phyloP scores from a whole-genome alignment of 2,888 invertebrate genomes.

The Frankliniella intonsa region DNA sequence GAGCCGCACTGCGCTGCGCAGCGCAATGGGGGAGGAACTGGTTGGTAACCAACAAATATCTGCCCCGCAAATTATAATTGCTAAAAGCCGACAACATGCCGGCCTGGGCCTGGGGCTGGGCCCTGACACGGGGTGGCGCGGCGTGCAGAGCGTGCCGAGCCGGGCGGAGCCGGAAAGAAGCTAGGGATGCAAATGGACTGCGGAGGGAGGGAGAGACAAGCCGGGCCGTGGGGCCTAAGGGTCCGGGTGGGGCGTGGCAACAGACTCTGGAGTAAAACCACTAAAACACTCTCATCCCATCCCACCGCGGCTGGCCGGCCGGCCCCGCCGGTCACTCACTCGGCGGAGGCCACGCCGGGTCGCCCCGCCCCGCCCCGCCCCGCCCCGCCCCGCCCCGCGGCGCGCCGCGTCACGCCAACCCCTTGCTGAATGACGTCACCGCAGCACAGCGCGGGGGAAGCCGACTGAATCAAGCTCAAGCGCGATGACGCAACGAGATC shows the following conservation, averaged over 20 bases:
- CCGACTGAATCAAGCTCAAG: neutral
- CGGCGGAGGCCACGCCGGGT: neutral
- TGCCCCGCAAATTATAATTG: neutral
- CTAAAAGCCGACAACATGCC: neutral
- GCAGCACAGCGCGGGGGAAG: neutral
- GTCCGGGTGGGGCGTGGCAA: neutral
- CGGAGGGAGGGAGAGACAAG: neutral
- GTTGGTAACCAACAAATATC: neutral
- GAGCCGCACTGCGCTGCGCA: neutral
- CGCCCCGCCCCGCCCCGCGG: neutral
- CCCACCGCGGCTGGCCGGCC: neutral
- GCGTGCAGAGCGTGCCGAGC: neutral
- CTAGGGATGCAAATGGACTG: neutral
- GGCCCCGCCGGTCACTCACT: neutral
- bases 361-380: neutral
- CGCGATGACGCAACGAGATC: constrained; percentile 1
- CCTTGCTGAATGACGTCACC: neutral
- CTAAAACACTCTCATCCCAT: neutral
- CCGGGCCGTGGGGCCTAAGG: neutral
- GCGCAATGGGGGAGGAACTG: neutral
- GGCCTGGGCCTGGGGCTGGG: too few relatives aligned
- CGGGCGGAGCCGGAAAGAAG: too few relatives aligned
- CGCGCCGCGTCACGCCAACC: neutral
- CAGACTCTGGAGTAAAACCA: neutral
- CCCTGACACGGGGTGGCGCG: neutral